Conservation (phyloP, 1,140 invertebrate genomes). For the Eriocheir sinensis region DNA sequence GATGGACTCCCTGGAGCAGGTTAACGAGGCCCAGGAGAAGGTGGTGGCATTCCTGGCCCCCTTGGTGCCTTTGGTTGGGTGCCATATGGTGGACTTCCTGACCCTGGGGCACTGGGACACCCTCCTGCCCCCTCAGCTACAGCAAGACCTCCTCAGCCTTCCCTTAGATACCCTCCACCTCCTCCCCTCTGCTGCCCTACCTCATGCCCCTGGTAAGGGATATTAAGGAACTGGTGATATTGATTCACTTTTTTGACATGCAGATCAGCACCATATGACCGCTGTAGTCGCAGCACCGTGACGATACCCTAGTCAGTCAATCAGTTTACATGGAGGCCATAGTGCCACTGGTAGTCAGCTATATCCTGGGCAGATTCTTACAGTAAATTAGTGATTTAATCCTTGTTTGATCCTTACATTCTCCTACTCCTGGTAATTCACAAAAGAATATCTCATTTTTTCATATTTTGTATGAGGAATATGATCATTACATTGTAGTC, state of each 20-base stretch:
- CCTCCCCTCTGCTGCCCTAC: constrained; percentile 40
- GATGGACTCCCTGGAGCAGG: constrained; percentile 59
- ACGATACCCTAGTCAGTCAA: no score
- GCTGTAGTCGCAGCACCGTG: no score
- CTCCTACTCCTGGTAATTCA: not conserved
- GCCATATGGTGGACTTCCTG: constrained; percentile 65
- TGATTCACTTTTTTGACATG: not conserved
- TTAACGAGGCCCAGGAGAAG: constrained; percentile 38
- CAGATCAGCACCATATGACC: not conserved
- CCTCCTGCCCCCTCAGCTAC: constrained; percentile 27
- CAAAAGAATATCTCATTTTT: not conserved
- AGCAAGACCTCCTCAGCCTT: constrained; percentile 43
- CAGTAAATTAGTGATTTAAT: no score
- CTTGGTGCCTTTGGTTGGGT: constrained; percentile 41
- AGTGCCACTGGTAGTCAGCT: no score
- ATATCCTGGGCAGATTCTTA: no score
- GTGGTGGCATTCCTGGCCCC: constrained; percentile 48
- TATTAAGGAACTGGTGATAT: not conserved
- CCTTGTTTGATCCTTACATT: not conserved
- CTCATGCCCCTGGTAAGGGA: not conserved
- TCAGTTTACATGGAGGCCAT: not conserved
- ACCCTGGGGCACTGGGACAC: constrained; percentile 59
- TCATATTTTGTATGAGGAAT: not conserved
- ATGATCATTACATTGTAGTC: not conserved
- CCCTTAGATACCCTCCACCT: constrained; percentile 37